Base-by-base conservation (phyloP, 2,113 vertebrate species). In the Rissa tridactyla region DNA sequence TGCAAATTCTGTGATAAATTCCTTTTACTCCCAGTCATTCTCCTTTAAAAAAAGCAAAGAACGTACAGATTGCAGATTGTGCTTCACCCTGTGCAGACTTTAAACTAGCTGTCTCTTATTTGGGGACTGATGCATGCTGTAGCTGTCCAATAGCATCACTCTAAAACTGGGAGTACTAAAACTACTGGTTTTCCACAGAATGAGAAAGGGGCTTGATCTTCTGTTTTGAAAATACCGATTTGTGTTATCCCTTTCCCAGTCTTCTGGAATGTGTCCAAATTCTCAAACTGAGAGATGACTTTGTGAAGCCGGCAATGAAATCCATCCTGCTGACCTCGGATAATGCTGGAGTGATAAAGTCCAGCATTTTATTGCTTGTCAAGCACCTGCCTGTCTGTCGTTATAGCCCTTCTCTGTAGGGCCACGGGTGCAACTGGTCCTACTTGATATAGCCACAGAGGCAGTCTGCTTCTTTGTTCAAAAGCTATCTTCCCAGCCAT, bases 401-500 rank as follows among this genome's bases (percentile, higher is more conserved):
- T 8, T 7, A 2, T 3, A 55, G 21, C 44, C 55, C 62, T 29
- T 60, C 58, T 32, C 27, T 6, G 30, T 2, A 23, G 42, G 36
- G 9, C 6, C 44, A 0, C 0, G 1, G 15, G 15, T 10, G 6
- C 2, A 2, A 6, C 76, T 12, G 76, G 3, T 18, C 32, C 1
- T 1, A 21, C 47, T 25, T 32, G 5, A 1, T 1, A 17, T 0
- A 44, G 14, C 49, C 32, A 4, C 61, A 7, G 40, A 16, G 27
- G 7, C 30, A 11, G n/a, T 1, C n/a, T 42, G 77, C 1, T 44
- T 5, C 71, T 27, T 5, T 7, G 11, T 12, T 13, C 66, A 1
- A 18, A 54, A 23, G 6, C 2, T 4, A 0, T 11, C 65, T 9
- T 27, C 30, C 65, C 83, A 64, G 44, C 5, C 49, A 1, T 0